A percentile compares a stretch with the other conserved stretches of the same genome.
These are phyloP conservation scores for Megaceryle torquata DNA, from an alignment of 2,113 vertebrate genomes.

Conservation along the genomic window DNA sequence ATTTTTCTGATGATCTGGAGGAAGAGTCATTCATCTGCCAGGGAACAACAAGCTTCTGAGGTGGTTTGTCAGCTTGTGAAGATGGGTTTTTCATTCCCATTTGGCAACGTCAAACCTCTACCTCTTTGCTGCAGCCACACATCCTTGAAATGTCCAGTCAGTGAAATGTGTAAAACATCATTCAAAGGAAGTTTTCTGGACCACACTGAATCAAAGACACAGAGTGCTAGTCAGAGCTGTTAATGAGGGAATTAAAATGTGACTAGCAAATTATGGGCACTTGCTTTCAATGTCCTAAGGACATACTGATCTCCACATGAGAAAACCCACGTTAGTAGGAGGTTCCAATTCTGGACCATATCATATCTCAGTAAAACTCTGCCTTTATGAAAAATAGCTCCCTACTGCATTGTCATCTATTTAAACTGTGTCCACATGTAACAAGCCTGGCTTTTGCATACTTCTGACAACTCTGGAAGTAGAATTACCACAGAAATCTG, in stretches of 20 bases:
- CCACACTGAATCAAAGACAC: background rate
- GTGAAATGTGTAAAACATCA: background rate
- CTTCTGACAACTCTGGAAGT: constrained; percentile 2
- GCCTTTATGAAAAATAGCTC: background rate
- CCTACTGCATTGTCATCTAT: background rate
- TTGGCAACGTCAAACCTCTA: background rate
- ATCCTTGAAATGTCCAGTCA: background rate
- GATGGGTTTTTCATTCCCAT: background rate
- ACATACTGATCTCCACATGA: background rate
- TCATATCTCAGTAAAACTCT: background rate
- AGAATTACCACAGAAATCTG: constrained; percentile 12
- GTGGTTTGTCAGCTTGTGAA: background rate
- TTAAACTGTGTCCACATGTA: constrained; percentile 27
- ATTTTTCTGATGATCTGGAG: background rate
- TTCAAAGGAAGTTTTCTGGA: background rate
- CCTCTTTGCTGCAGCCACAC: background rate
- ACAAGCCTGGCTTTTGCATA: background rate
- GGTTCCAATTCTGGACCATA: background rate
- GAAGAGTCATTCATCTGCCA: background rate
- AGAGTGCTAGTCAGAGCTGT: background rate
- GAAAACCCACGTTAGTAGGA: background rate
- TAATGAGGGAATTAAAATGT: background rate
- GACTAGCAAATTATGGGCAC: background rate
- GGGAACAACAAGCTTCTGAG: background rate
- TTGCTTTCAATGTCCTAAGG: background rate